Base-by-base conservation (phyloP, 2,888 invertebrate species). In the Geotrupes spiniger region DNA sequence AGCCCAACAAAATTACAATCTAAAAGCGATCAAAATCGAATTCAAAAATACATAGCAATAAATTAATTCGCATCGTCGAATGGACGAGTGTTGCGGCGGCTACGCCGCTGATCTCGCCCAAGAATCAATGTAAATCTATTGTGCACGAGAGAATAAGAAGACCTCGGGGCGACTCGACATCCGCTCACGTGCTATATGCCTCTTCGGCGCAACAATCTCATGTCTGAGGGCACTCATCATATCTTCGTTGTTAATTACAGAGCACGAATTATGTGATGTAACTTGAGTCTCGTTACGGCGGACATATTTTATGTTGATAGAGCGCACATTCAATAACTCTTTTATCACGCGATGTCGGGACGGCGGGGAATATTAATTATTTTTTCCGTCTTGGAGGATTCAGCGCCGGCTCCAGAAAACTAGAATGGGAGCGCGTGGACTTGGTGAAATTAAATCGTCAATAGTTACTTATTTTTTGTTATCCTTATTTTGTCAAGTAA, bases 251-350 rank as follows among this genome's bases (percentile, higher is more conserved):
- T 70, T 70, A 70, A 70, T 70, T 70, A 69, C 66, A 61, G 59
- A 46, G 55, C 58, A 64, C 65, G 64, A 68, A 68, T 63, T 65
- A 70, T 66, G 63, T 65, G 67, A 65, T 64, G 66, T 63, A 66
- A 66, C 61, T 60, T 60, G 65, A 66, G 58, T 63, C 66, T 65
- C 63, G 63, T 64, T 66, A 66, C 61, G 46, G 53, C 52, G 56
- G 62, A 58, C 56, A 58, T 65, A 64, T 57, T 66, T 70, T 67
- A 70, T 63, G 64, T 62, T 67, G 68, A 69, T 68, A 59, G 66
- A 62, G 58, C 51, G 54, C 49, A 51, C 55, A 52, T 51, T 47
- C 56, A 58, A 60, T 59, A 60, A 59, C 46, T 57, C 58, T 54
- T 52, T 57, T 55, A 58, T 61, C 61, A 59, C 61, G 59, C 61